A percentile compares a stretch with the other conserved stretches of the same genome.
Conservation (phyloP, 2,113 vertebrate species). For the Forbesichthys agassizii region DNA sequence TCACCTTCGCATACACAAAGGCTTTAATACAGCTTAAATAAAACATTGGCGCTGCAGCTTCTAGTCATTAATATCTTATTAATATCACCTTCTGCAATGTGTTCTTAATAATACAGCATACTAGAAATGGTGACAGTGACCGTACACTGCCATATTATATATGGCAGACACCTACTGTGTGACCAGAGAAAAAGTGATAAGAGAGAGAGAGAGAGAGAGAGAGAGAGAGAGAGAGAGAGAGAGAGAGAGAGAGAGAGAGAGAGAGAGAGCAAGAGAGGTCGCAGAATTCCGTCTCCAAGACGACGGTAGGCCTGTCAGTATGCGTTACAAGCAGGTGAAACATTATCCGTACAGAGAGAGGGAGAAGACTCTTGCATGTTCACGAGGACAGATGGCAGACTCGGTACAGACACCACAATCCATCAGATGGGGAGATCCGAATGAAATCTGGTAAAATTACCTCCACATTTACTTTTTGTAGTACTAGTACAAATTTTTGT, state of each 20-base stretch:
- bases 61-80: no score
- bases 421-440: conserved; percentile 61
- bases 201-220: no score
- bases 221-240: background rate
- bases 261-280: conserved; percentile 25
- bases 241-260: conserved; percentile 7
- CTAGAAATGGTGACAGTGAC: no score
- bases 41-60: no score
- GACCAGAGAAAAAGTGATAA: conserved; percentile 1
- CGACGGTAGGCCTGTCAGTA: conserved; percentile 47
- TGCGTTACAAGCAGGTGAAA: conserved; percentile 56
- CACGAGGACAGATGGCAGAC: conserved; percentile 51
- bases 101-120: no score
- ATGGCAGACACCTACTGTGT: no score
- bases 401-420: conserved; percentile 32
- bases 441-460: conserved; percentile 71
- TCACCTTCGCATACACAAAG: no score
- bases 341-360: conserved; percentile 30
- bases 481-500: background rate
- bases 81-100: no score
- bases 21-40: no score
- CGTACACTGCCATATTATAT: no score
- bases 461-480: background rate
- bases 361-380: conserved; percentile 10
- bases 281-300: conserved; percentile 44